Evolutionary conservation across 2,113 vertebrate genomes (phyloP).

Genomic region (Synodontis membranacea): DNA sequence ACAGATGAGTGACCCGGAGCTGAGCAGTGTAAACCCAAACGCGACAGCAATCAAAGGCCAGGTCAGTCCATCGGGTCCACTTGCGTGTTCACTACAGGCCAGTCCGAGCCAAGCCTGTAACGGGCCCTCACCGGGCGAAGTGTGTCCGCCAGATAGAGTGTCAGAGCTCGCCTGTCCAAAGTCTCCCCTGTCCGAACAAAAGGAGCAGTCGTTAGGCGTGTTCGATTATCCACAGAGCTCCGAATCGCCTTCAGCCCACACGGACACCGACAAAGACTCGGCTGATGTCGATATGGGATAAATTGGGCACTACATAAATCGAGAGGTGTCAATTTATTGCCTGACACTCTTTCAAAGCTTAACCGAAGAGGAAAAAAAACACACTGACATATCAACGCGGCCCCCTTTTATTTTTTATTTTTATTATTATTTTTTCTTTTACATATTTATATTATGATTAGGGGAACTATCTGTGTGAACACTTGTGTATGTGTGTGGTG

Average conservation of each 20-base stretch:
- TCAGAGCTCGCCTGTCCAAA: slow-evolving; percentile 60
- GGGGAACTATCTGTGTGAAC: slow-evolving; percentile 59
- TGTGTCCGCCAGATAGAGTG: slow-evolving; percentile 65
- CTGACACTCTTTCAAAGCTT: slow-evolving; percentile 57
- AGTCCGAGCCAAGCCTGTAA: slow-evolving; percentile 65
- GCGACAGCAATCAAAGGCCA: slow-evolving; percentile 59
- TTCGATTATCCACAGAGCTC: slow-evolving; percentile 68
- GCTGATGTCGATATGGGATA: slow-evolving; percentile 90
- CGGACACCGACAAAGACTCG: slow-evolving; percentile 75
- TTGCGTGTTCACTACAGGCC: slow-evolving; percentile 64
- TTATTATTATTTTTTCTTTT: slow-evolving; percentile 47
- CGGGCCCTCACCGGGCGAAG: slow-evolving; percentile 65
- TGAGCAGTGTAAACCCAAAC: slow-evolving; percentile 51
- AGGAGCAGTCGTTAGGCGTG: slow-evolving; percentile 69
- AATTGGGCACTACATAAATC: slow-evolving; percentile 58
- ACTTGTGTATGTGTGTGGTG: slow-evolving; percentile 60
- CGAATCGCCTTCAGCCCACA: slow-evolving; percentile 65
- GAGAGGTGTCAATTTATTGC: slow-evolving; percentile 55
- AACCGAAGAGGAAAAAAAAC: slow-evolving; percentile 50
- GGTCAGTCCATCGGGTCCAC: slow-evolving; percentile 60
- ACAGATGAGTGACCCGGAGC: slow-evolving; percentile 60
- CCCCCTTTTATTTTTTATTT: slow-evolving; percentile 40
- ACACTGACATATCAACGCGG: slow-evolving; percentile 54
- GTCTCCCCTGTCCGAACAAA: slow-evolving; percentile 68
- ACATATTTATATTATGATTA: slow-evolving; percentile 64